Base-by-base conservation (phyloP, 2,888 invertebrate genomes). In the Plebejus melissa region DNA sequence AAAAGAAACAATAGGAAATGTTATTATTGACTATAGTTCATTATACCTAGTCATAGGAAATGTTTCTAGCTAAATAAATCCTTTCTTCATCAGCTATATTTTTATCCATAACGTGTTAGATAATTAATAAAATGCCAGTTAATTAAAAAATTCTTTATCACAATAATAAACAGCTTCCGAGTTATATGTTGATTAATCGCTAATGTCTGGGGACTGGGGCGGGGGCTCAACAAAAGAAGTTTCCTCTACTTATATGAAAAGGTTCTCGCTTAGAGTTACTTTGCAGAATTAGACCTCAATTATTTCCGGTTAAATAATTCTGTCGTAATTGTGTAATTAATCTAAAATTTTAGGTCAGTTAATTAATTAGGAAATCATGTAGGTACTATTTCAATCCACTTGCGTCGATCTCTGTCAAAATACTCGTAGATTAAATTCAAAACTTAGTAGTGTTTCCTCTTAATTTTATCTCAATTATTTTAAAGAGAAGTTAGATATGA, bases 231-330 rank as follows among this genome's bases (percentile, higher is more conserved):
- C 70, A 70, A 70, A 70, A 70, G 70, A 41, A 69, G 38, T 38
- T 65, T 41, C 41, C 41, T n/a, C 69, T 16, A 7, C 22, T 41
- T 69, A 69, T 22, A 7, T 65, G 32, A 32, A 36, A 65, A 4
- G 32, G 13, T 65, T 65, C 65, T 32, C 65, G 13, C 32, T 36
- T 36, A 32, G 60, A 60, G 5, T 60, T 60, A 60, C 60, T 65
- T 65, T 65, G 65, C 32, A 5, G 65, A 32, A 65, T 65, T 65
- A 65, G 65, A 65, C 36, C 65, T 32, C 58, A 22, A 58, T 74
- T 71, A 76, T 79, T 79, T 82, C 80, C 81, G 82, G 80, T 76
- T 60, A 22, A 11, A 60, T 28, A 28, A 60, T 28, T 60, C 22
- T 22, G 28, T 28, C 22, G 9, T 60, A 13, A 54, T 16, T 4